These are phyloP conservation scores for Heliopora coerulea DNA, from an alignment of 92 coral and sea anemone genomes.

Conservation along the genomic window DNA sequence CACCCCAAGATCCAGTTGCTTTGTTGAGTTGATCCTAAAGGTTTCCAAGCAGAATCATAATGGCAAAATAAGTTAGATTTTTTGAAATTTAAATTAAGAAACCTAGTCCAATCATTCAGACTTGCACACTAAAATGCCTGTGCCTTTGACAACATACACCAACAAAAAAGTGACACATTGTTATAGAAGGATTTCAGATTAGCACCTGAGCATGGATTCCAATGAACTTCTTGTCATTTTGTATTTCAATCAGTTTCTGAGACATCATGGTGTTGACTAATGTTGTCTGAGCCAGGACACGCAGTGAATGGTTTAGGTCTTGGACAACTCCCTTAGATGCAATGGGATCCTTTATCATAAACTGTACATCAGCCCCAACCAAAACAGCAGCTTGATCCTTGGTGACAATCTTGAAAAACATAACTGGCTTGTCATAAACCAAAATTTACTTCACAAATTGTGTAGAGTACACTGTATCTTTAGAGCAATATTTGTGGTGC, in stretches of 20 bases:
- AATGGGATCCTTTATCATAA: slow-evolving; percentile 72
- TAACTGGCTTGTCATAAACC: neutral
- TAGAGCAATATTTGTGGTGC: too few relatives aligned
- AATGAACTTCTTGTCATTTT: slow-evolving; percentile 75
- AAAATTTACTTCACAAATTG: neutral
- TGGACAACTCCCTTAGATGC: slow-evolving; percentile 79
- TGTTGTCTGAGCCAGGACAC: slow-evolving; percentile 88
- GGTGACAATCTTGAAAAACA: slow-evolving; percentile 60
- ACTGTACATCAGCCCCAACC: slow-evolving; percentile 94
- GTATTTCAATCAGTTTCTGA: slow-evolving; percentile 66
- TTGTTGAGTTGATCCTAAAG: slow-evolving; percentile 73
- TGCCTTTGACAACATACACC: too few relatives aligned
- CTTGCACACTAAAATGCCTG: too few relatives aligned
- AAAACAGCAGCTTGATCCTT: slow-evolving; percentile 81
- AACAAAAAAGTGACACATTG: neutral
- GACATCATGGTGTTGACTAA: slow-evolving; percentile 72
- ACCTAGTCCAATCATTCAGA: too few relatives aligned
- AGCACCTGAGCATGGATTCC: slow-evolving; percentile 71
- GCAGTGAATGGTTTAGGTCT: slow-evolving; percentile 81
- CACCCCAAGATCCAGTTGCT: slow-evolving; percentile 78
- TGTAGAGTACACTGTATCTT: neutral
- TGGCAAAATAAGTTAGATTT: too few relatives aligned
- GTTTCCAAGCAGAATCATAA: too few relatives aligned
- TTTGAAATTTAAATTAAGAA: too few relatives aligned
- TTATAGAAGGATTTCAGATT: neutral